Base-by-base conservation (phyloP, 2,113 vertebrate species). In the Hippocampus abdominalis region DNA sequence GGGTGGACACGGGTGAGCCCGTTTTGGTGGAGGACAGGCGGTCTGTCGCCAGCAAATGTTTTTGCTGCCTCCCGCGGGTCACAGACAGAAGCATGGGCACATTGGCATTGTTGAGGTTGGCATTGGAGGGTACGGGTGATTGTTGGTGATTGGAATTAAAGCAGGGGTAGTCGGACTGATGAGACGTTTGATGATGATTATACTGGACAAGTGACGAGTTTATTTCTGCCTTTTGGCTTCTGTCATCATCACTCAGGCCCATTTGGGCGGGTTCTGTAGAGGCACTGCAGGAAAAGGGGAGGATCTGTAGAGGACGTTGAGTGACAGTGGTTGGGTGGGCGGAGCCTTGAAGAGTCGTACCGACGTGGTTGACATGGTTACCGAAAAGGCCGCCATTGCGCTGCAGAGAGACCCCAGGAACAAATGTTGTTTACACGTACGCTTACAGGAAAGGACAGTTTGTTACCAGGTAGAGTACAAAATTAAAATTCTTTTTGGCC, bases 101-200 rank as follows among this genome's bases (percentile, higher is more conserved):
- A 15, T 98, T 98, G 93, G 97, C 96, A 82, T 98, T 98, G 92
- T 98, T 98, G 90, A 98, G 95, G 87, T 98, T 98, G 90, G 94
- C 94, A 80, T 97, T 98, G 76, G 95, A 96, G 80, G 95, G 95
- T 77, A 94, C 94, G 61, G 95, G 92, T 66, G 93, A 90, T 82
- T 95, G 95, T 86, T 91, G 92, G 87, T 89, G 70, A 2, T 91
- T 92, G 89, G 93, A 92, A 87, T 94, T 94, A 62, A 80, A 82
- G 71, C 81, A 36, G 94, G 83, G 54, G 78, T 91, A 89, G 72
- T 89, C 90, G 61, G 91, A 90, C 69, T 88, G 91, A 84, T 91
- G 92, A 88, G 93, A 90, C 68, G 56, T 18, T 57, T 74, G 80
- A 42, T 93, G 85, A 70, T 93, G 94, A 76, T 94, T 94, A 80